Base-by-base conservation (phyloP, 2,888 invertebrate genomes). In the Phlogophora meticulosa region DNA sequence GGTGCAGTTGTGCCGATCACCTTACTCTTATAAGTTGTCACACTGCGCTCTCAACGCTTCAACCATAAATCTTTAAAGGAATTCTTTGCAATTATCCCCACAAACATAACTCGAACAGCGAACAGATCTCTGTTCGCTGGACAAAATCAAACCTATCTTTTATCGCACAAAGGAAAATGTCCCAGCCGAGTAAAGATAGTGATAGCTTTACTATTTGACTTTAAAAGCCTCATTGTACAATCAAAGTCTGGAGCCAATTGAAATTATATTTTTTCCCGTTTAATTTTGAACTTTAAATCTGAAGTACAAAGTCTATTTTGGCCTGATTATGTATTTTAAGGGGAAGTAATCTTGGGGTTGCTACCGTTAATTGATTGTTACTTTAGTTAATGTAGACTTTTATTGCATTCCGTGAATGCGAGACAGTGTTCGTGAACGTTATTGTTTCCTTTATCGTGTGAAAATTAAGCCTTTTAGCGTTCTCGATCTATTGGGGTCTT, bases 291-390 rank as follows among this genome's bases (percentile, higher is more conserved):
- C 82, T 65, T 42, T 85, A 72, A 28, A 1, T 0, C 5, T 0
- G 0, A n/a, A 9, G 0, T 22, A 45, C 20, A 45, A 32, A 28
- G 34, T 64, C 34, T 20, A 20, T 53, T 75, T 80, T 82, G 20
- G 32, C 10, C 22, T 65, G 60, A 10, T 46, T n/a, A 1, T 20
- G 13, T 2, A 13, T 9, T 42, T 17, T 61, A 51, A 65, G 62
- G 59, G 61, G 67, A 63, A 87, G 82, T 81, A 86, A 88, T 89
- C 81, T 85, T 83, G 79, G 82, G 82, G 78, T 79, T 72, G 74
- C 64, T 72, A 62, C 70, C 72, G 80, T 87, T 90, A 90, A 90
- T 90, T 90, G 88, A 89, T 90, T 91, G 87, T 90, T 88, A 86
- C 87, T 85, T 85, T 85, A 83, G 84, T 84, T 85, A 85, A 82